phyloP scores from a whole-genome alignment of 2,888 invertebrate genomes.

The Drosophila monieri region DNA sequence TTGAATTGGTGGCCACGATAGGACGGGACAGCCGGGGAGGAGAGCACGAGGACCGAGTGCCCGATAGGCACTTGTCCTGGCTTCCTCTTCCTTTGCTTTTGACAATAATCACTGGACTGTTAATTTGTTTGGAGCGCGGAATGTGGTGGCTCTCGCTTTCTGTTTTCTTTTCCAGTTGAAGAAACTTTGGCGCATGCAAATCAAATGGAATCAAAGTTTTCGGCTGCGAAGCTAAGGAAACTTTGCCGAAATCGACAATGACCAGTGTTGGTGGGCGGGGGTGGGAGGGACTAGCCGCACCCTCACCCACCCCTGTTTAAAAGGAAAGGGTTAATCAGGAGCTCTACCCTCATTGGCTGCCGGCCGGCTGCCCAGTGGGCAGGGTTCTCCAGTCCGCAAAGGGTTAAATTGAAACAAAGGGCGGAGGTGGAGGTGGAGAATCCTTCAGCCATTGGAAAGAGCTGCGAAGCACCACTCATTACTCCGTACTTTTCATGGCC shows the following conservation, averaged over 20 bases:
- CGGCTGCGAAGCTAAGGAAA: constrained; percentile 16
- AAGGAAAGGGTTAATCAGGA: constrained; percentile 27
- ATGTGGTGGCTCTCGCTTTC: constrained; percentile 35
- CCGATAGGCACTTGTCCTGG: constrained; percentile 71
- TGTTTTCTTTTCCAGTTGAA: constrained; percentile 75
- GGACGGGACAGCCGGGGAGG: not conserved
- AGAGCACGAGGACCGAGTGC: constrained; percentile 3
- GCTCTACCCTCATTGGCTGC: constrained; percentile 27
- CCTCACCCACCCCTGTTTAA: constrained; percentile 10
- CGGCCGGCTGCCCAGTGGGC: constrained; percentile 35
- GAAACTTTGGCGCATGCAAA: constrained; percentile 75
- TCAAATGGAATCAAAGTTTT: constrained; percentile 75
- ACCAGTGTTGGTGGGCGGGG: constrained; percentile 7
- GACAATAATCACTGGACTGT: constrained; percentile 82
- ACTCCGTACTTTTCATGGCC: constrained; percentile 36
- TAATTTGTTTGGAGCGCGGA: constrained; percentile 70
- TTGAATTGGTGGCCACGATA: constrained; percentile 51
- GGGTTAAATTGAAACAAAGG: constrained; percentile 43
- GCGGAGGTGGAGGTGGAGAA: not conserved
- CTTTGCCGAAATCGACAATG: constrained; percentile 12
- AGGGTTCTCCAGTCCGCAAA: constrained; percentile 27
- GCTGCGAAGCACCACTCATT: constrained; percentile 23
- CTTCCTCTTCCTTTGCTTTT: constrained; percentile 69
- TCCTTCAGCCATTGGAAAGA: constrained; percentile 4
- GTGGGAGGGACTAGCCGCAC: constrained; percentile 3